Base-by-base conservation (phyloP, 35 echinoderm and acorn worm species). In the Antedon bifida region DNA sequence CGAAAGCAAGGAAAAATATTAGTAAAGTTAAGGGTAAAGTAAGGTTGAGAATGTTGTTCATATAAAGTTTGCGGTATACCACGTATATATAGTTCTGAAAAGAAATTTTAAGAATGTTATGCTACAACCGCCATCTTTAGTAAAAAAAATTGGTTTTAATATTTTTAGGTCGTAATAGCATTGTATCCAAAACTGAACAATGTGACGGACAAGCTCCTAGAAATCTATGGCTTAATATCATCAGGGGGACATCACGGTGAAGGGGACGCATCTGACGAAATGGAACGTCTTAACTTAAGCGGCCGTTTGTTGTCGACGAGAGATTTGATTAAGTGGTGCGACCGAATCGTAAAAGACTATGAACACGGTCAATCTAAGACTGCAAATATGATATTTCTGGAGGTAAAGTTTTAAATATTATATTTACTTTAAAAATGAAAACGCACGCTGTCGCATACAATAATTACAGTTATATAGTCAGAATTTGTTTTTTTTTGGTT, bases 271-370 rank as follows among this genome's bases (percentile, higher is more conserved):
- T 17, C 30, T 5, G 83, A 86, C n/a, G 78, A 82, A 1, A 76
- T 45, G 82, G 51, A 74, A 51, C 64, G 23, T 76, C 36, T 11
- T 10, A 5, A 73, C 10, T 8, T 30, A 56, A 81, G 74, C 34
- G 17, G 80, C 75, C 44, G 30, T 84, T 79, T 83, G 82, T 83
- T 73, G 9, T 32, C 32, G 34, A 64, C 31, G 81, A 92, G 94
- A 85, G 94, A 97, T 83, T 76, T 97, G 73, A 74, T 97, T 33
- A 97, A 97, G 76, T 97, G 94, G 94, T 97, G 94, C 90, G 94
- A 89, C 21, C 82, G 94, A 4, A 88, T 97, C 28, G 88, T 85
- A 32, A 32, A 78, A 29, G 85, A 85, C 16, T 83, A 84, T 77
- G 87, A 97, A 31, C 73, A 81, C 30, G 64, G 44, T 0, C 21